A percentile compares a stretch with the other conserved stretches of the same genome.
These are phyloP conservation scores for pig (Sus scrofa) DNA, from an alignment of 2,113 vertebrate genomes.

Conservation along the genomic window DNA sequence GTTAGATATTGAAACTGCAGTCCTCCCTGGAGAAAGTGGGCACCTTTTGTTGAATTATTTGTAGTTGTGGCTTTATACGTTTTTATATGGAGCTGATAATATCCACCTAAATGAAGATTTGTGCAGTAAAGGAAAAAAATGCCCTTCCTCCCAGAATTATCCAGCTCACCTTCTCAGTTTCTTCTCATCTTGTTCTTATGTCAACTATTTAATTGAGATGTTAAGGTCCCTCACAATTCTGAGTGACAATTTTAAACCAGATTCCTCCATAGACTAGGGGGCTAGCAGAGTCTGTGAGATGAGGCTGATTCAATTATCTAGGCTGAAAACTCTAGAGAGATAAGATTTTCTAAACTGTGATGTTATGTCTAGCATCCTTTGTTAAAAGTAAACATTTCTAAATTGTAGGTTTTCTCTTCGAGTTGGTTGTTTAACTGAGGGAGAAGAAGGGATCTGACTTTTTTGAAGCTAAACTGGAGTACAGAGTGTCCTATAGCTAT, in stretches of 20 bases:
- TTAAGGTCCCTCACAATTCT: not conserved
- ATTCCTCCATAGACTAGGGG: slow-evolving; percentile 59
- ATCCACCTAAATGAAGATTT: slow-evolving; percentile 27
- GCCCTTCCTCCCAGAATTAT: not conserved
- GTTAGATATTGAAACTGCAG: slow-evolving; percentile 41
- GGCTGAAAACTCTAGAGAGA: slow-evolving; percentile 65
- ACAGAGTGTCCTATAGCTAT: not conserved
- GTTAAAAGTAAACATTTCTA: slow-evolving; percentile 68
- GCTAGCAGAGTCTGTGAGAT: slow-evolving; percentile 36
- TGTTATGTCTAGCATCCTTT: slow-evolving; percentile 53
- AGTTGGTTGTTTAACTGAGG: not conserved
- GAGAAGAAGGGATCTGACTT: not conserved
- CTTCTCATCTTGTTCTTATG: not conserved
- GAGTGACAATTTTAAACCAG: not conserved
- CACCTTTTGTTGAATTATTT: slow-evolving; percentile 10
- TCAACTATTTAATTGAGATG: slow-evolving; percentile 67
- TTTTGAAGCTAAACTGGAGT: not conserved
- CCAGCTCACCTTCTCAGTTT: not conserved
- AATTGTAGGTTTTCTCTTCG: slow-evolving; percentile 43
- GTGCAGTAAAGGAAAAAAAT: not conserved
- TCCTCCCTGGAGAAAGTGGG: not conserved
- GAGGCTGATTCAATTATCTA: slow-evolving; percentile 54
- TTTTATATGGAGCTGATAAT: not conserved
- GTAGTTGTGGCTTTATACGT: slow-evolving; percentile 12
- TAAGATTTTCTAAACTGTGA: slow-evolving; percentile 60